These are phyloP conservation scores for Orussus abietinus DNA, from an alignment of 1,140 invertebrate genomes.

Conservation along the genomic window DNA sequence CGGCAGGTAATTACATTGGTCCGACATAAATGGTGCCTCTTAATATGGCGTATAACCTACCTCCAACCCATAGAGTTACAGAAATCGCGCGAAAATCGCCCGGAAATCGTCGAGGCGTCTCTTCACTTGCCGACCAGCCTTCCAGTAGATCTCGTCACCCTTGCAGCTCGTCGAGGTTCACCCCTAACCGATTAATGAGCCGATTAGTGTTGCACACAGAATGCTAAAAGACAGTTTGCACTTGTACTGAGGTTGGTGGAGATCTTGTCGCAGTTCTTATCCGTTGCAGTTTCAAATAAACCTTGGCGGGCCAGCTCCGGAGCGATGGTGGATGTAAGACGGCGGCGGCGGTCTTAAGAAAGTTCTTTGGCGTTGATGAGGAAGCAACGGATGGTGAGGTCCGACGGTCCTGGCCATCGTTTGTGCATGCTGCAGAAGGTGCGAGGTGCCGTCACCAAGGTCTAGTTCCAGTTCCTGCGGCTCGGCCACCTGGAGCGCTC, in stretches of 20 bases:
- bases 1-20: conserved; percentile 45
- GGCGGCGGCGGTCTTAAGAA: conserved; percentile 40
- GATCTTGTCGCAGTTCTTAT: no score
- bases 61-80: conserved; percentile 3
- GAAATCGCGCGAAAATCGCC: background rate
- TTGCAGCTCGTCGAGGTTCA: no score
- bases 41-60: conserved; percentile 11
- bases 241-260: no score
- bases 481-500: conserved; percentile 67
- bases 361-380: conserved; percentile 45
- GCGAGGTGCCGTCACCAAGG: conserved; percentile 71
- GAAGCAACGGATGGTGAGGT: conserved; percentile 37
- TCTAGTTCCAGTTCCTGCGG: conserved; percentile 65
- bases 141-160: no score
- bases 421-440: conserved; percentile 47
- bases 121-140: no score
- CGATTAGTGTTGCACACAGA: no score
- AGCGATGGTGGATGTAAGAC: conserved; percentile 46
- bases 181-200: no score
- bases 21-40: conserved; percentile 39
- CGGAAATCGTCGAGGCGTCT: no score
- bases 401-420: conserved; percentile 32
- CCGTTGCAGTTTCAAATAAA: conserved; percentile 50
- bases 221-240: no score
- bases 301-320: conserved; percentile 43